Percentiles rank a stretch among this genome's conserved stretches.
Evolutionary conservation across 2,797 vertebrate species (phyloP).

Genomic region (Parotocinclus haroldoi): DNA sequence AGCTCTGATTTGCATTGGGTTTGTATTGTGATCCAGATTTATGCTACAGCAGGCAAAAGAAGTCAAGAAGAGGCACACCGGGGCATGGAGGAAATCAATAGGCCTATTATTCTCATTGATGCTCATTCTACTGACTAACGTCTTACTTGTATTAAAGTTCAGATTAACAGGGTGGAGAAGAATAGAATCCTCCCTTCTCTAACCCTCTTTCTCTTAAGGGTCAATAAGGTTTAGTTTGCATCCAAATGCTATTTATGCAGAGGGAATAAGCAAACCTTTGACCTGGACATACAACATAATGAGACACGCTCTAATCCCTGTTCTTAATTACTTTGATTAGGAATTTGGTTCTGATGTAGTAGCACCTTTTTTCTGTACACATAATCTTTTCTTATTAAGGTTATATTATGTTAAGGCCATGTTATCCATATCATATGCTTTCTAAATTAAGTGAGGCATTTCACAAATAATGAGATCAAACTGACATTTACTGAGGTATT

Average conservation of each 20-base stretch:
- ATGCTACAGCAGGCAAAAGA: constrained; percentile 37
- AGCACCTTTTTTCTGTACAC: too few species aligned
- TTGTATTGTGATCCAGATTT: constrained; percentile 53
- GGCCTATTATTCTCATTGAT: constrained; percentile 50
- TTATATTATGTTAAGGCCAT: too few species aligned
- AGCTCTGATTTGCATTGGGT: constrained; percentile 50
- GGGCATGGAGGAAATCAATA: constrained; percentile 52
- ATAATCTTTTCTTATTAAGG: too few species aligned
- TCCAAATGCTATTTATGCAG: constrained; percentile 33
- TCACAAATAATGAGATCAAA: too few species aligned
- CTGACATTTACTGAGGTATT: too few species aligned
- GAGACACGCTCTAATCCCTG: constrained; percentile 7
- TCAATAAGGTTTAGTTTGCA: constrained; percentile 44
- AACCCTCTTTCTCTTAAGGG: constrained; percentile 25
- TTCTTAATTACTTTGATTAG: constrained; percentile 8
- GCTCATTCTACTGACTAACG: constrained; percentile 32
- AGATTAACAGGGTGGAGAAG: constrained; percentile 39
- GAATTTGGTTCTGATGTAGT: not conserved
- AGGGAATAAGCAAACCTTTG: constrained; percentile 18
- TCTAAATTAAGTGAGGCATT: too few species aligned
- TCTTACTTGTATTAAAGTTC: constrained; percentile 47
- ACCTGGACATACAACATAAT: constrained; percentile 22
- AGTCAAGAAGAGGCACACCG: constrained; percentile 52
- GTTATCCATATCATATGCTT: too few species aligned
- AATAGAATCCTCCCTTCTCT: constrained; percentile 34